phyloP scores from a whole-genome alignment of 2,113 vertebrate species.

The Colistium nudipinnis region DNA sequence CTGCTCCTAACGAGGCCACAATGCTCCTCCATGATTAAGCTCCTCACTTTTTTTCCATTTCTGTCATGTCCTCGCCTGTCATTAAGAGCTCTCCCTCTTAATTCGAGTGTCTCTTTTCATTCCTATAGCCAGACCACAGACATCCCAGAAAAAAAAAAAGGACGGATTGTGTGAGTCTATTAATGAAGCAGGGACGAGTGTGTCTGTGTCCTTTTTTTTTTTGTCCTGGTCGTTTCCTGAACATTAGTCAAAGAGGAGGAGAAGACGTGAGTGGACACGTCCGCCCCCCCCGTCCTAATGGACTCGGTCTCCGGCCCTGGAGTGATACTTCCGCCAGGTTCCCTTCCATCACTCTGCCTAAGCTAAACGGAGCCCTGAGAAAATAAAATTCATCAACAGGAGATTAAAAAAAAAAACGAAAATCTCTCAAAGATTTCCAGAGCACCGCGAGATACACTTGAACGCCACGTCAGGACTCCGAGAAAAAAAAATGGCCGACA shows the following conservation, averaged over 20 bases:
- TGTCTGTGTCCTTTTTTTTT: background rate
- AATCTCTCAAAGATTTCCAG: conserved; percentile 60
- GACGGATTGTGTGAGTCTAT: too few relatives aligned
- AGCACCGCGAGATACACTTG: conserved; percentile 45
- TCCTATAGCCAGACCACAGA: conserved; percentile 8
- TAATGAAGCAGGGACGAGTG: conserved; percentile 21
- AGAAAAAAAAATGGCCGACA: conserved; percentile 35
- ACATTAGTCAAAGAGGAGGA: conserved; percentile 60
- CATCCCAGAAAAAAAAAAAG: too few relatives aligned
- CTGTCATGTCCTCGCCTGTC: conserved; percentile 10
- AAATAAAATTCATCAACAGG: conserved; percentile 67
- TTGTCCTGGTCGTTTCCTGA: background rate
- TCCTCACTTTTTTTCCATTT: too few relatives aligned
- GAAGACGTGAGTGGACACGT: conserved; percentile 48
- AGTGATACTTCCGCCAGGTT: conserved; percentile 50
- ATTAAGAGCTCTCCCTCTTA: conserved; percentile 9
- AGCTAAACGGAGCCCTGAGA: conserved; percentile 59
- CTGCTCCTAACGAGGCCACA: conserved; percentile 56
- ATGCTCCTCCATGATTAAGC: conserved; percentile 44
- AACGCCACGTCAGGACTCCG: too few relatives aligned
- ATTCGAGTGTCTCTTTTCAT: background rate
- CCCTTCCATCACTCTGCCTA: conserved; percentile 49
- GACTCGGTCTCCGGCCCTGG: conserved; percentile 51
- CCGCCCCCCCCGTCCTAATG: conserved; percentile 42
- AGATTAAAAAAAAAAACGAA: too few relatives aligned